These are phyloP conservation scores for Pseudomyrmex cubaensis DNA, from an alignment of 1,140 invertebrate genomes.

Conservation along the genomic window DNA sequence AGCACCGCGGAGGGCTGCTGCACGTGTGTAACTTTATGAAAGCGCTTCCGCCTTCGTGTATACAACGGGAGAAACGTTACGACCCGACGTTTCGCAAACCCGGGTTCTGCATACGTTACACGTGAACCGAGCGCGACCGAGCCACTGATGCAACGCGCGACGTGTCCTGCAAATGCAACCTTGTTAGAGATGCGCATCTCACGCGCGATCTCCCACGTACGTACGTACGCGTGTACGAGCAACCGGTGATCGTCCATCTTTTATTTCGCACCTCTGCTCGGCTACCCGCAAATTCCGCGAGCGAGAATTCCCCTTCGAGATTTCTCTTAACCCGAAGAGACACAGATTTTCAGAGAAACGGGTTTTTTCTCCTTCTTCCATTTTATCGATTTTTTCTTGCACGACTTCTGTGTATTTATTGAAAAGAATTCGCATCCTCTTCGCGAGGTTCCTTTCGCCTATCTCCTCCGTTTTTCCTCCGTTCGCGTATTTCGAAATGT, in stretches of 20 bases:
- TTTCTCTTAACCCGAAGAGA: neutral
- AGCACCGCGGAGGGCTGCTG: neutral
- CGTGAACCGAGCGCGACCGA: neutral
- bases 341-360: neutral
- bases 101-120: conserved; percentile 45
- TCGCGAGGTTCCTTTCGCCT: no score
- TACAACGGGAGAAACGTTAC: conserved; percentile 20
- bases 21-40: conserved; percentile 50
- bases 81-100: neutral
- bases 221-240: neutral
- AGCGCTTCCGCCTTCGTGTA: conserved; percentile 21
- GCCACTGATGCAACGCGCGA: neutral
- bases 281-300: neutral
- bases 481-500: neutral
- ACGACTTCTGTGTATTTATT: neutral
- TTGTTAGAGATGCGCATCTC: conserved; percentile 40
- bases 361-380: neutral
- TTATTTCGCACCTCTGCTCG: conserved; percentile 21
- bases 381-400: neutral
- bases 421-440: no score
- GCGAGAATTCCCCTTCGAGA: neutral
- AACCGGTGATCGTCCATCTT: conserved; percentile 3
- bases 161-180: conserved; percentile 23
- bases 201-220: conserved; percentile 11
- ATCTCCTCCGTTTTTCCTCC: neutral